Evolutionary conservation across 2,113 vertebrate species (phyloP).

Genomic region (Neotoma lepida): DNA sequence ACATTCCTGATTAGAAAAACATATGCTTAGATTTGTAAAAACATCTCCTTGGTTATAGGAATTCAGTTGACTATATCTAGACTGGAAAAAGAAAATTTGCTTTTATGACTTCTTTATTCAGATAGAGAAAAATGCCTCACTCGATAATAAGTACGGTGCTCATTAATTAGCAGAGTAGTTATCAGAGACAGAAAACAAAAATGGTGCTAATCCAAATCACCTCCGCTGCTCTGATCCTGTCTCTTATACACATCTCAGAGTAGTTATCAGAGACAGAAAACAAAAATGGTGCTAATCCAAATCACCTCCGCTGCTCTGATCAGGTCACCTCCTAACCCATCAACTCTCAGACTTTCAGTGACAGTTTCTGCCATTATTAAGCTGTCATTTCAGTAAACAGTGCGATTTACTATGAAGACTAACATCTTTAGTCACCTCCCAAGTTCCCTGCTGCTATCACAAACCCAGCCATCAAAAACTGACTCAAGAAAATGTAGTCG

Average conservation of each 20-base stretch:
- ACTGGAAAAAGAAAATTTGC: neutral
- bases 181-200: constrained; percentile 22
- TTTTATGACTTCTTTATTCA: constrained; percentile 65
- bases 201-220: neutral
- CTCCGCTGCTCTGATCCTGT: neutral
- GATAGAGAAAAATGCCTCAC: constrained; percentile 42
- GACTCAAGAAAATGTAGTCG: neutral
- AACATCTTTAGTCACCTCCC: constrained; percentile 13
- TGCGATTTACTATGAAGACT: neutral
- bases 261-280: constrained; percentile 7
- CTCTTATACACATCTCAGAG: too few species aligned
- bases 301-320: constrained; percentile 5
- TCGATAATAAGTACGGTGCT: neutral
- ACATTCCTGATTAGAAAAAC: constrained; percentile 58
- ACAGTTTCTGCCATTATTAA: neutral
- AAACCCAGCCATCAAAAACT: neutral
- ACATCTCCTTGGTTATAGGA: constrained; percentile 47
- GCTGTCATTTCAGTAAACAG: neutral
- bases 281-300: neutral
- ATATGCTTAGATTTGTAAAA: constrained; percentile 7
- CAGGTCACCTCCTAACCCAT: neutral
- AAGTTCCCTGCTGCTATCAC: neutral
- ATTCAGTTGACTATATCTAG: constrained; percentile 39
- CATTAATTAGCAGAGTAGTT: neutral
- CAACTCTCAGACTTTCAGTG: neutral